A percentile compares a stretch with the other conserved stretches of the same genome.
phyloP scores from a whole-genome alignment of 2,888 invertebrate genomes.

The Tipula lateralis region DNA sequence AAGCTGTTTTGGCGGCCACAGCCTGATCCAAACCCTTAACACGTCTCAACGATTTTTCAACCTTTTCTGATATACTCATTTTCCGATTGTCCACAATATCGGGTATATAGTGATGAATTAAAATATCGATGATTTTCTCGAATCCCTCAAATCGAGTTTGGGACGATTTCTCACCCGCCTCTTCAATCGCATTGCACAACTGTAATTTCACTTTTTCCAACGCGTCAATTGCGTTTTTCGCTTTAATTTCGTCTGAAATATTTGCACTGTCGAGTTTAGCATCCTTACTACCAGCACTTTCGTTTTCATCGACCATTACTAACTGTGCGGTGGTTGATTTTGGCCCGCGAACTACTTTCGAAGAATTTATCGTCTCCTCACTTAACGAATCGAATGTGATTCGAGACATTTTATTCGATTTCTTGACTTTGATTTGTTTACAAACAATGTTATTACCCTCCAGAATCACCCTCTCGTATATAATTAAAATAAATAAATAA shows the following conservation, averaged over 20 bases:
- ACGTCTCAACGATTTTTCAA: constrained; percentile 75
- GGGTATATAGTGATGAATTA: constrained; percentile 73
- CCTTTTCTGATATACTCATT: constrained; percentile 73
- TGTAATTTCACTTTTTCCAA: constrained; percentile 75
- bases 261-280: not conserved
- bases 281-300: not conserved
- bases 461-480: not conserved
- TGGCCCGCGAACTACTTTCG: not conserved
- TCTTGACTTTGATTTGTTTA: not conserved
- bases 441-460: not conserved
- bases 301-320: not conserved
- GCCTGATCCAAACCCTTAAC: constrained; percentile 78
- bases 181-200: constrained; percentile 80
- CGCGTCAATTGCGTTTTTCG: not conserved
- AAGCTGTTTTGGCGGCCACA: constrained; percentile 76
- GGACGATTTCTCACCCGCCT: constrained; percentile 78
- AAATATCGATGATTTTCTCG: constrained; percentile 64
- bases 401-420: not conserved
- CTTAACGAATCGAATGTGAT: not conserved
- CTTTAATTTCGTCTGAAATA: not conserved
- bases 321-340: not conserved
- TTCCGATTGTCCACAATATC: constrained; percentile 71
- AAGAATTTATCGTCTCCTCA: not conserved
- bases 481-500: not conserved
- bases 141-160: constrained; percentile 73